Percentiles rank a stretch among this genome's conserved stretches.
Evolutionary conservation across 2,113 vertebrate species (phyloP).

Genomic region (Datnioides undecimradiatus): DNA sequence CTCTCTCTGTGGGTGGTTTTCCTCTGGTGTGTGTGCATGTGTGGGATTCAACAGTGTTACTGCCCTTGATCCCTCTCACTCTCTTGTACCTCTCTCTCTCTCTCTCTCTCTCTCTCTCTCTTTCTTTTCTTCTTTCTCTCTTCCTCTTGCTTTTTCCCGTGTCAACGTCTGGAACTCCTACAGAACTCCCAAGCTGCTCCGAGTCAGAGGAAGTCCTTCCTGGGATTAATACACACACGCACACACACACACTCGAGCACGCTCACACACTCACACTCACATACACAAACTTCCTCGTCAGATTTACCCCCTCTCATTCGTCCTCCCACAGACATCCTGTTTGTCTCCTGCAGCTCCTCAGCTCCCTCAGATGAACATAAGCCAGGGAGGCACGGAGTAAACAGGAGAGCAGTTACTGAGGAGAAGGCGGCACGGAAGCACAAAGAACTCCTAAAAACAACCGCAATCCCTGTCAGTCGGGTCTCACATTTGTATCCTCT

Average conservation of each 20-base stretch:
- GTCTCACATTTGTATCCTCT: conserved; percentile 31
- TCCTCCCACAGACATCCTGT: conserved; percentile 83
- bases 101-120: conserved; percentile 21
- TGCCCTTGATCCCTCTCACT: conserved; percentile 72
- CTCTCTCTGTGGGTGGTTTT: conserved; percentile 75
- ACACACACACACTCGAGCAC: conserved; percentile 29
- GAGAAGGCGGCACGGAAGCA: conserved; percentile 44
- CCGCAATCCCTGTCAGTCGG: conserved; percentile 25
- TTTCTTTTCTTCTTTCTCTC: conserved; percentile 48
- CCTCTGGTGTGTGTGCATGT: conserved; percentile 34
- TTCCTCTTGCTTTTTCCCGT: conserved; percentile 62
- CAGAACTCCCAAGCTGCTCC: conserved; percentile 80
- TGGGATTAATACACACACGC: conserved; percentile 74
- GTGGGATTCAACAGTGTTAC: conserved; percentile 48
- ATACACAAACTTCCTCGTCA: conserved; percentile 71
- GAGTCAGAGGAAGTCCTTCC: conserved; percentile 82
- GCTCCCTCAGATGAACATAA: conserved; percentile 70
- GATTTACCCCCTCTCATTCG: conserved; percentile 71
- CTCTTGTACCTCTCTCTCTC: conserved; percentile 39
- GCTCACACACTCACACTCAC: conserved; percentile 14
- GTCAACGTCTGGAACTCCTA: conserved; percentile 77
- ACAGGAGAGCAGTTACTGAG: conserved; percentile 63
- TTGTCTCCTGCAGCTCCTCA: conserved; percentile 69
- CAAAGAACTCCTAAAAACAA: conserved; percentile 39
- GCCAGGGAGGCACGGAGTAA: conserved; percentile 64